Evolutionary conservation across 2,797 vertebrate genomes (phyloP).

Genomic region (Myotis pilosus): DNA sequence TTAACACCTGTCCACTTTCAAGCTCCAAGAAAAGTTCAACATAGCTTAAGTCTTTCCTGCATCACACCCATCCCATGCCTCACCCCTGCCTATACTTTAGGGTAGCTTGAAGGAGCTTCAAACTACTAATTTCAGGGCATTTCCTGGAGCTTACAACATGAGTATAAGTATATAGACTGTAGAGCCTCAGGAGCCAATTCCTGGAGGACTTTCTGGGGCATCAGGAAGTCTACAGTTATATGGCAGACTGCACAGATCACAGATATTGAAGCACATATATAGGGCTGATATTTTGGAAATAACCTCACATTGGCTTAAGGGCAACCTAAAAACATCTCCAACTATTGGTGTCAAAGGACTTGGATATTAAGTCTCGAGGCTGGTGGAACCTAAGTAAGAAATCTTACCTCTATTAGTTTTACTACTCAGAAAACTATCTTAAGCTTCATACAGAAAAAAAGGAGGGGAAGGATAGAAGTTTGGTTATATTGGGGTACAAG

Average conservation of each 20-base stretch:
- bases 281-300: not conserved
- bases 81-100: not conserved
- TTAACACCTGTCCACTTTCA: not conserved
- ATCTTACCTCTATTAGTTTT: not conserved
- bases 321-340: constrained; percentile 10
- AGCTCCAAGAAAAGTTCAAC: constrained; percentile 21
- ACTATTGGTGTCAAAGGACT: not conserved
- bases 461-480: not conserved
- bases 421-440: constrained; percentile 18
- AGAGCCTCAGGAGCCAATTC: constrained; percentile 10
- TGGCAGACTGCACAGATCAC: not conserved
- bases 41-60: not conserved
- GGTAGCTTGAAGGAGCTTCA: constrained; percentile 10
- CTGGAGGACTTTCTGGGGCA: constrained; percentile 36
- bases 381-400: not conserved
- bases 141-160: not conserved
- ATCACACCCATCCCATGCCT: no score
- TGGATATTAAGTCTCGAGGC: not conserved
- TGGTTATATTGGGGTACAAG: not conserved
- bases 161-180: not conserved
- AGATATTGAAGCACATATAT: not conserved
- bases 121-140: not conserved
- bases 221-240: not conserved
- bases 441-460: constrained; percentile 13
- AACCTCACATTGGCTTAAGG: not conserved